Conservation (phyloP, 2,113 vertebrate genomes). For the Theropithecus gelada region DNA sequence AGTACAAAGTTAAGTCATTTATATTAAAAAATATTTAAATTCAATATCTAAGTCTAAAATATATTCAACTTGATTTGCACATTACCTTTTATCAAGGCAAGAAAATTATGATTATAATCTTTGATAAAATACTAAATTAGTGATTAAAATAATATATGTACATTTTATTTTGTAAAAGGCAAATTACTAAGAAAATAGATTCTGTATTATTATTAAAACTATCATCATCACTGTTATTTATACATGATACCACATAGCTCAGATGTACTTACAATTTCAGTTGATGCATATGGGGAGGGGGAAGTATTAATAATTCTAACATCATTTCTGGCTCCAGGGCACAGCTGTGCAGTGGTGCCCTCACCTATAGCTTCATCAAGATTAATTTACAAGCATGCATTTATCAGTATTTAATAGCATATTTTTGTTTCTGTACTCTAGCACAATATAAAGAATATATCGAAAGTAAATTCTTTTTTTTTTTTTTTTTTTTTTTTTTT, state of each 20-base stretch:
- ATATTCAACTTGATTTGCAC: background rate
- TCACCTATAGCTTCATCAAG: background rate
- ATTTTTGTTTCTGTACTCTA: background rate
- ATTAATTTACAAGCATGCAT: background rate
- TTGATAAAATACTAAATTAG: background rate
- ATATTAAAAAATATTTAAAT: background rate
- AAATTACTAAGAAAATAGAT: background rate
- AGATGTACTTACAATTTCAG: background rate
- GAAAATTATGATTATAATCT: background rate
- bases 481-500: no score
- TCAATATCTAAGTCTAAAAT: background rate
- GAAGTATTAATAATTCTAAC: background rate
- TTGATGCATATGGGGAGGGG: background rate
- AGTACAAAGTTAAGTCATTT: background rate
- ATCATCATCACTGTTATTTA: background rate
- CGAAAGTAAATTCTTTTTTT: background rate
- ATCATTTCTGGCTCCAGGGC: background rate
- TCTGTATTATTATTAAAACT: background rate
- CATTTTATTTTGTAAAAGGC: background rate
- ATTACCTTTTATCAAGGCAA: background rate
- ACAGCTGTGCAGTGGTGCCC: background rate
- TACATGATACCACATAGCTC: background rate
- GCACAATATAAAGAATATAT: background rate
- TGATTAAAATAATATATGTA: background rate
- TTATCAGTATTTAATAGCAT: background rate